Conservation (phyloP, 2,888 invertebrate genomes). For the Lathronympha strigana region DNA sequence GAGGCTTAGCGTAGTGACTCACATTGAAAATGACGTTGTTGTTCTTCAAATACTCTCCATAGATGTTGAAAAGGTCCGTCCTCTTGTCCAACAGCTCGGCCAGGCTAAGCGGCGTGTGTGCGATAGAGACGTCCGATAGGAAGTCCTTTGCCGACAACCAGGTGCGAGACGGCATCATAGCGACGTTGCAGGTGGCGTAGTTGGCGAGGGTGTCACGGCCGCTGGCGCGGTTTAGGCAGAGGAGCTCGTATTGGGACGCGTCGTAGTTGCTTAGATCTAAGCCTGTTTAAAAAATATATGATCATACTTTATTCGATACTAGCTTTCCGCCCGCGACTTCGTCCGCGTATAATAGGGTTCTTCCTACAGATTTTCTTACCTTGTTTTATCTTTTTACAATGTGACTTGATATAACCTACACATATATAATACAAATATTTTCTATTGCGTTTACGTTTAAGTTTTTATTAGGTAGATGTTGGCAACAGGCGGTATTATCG, state of each 20-base stretch:
- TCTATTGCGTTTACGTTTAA: too few species aligned
- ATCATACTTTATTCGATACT: background rate
- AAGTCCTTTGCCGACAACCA: conserved; percentile 78
- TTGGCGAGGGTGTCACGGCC: conserved; percentile 80
- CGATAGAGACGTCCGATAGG: conserved; percentile 85
- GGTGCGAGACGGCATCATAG: conserved; percentile 84
- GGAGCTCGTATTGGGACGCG: conserved; percentile 82
- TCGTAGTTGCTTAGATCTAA: conserved; percentile 83
- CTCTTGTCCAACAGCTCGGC: conserved; percentile 81
- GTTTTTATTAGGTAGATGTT: too few species aligned
- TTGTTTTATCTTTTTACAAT: too few species aligned
- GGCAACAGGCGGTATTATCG: too few species aligned
- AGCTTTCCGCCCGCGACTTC: too few species aligned
- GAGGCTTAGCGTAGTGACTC: conserved; percentile 50
- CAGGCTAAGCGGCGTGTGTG: conserved; percentile 85
- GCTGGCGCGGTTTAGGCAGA: conserved; percentile 85
- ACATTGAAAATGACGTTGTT: conserved; percentile 79
- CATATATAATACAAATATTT: too few species aligned
- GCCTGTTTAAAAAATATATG: conserved; percentile 66
- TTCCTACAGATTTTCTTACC: too few species aligned
- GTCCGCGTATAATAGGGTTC: too few species aligned
- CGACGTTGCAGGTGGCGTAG: conserved; percentile 85
- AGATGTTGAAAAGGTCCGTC: conserved; percentile 86
- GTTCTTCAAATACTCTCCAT: conserved; percentile 84
- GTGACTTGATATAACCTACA: too few species aligned